Percentiles rank a stretch among this genome's conserved stretches.
These are phyloP conservation scores for Unio pictorum DNA, from an alignment of 2,888 invertebrate genomes.

Conservation along the genomic window DNA sequence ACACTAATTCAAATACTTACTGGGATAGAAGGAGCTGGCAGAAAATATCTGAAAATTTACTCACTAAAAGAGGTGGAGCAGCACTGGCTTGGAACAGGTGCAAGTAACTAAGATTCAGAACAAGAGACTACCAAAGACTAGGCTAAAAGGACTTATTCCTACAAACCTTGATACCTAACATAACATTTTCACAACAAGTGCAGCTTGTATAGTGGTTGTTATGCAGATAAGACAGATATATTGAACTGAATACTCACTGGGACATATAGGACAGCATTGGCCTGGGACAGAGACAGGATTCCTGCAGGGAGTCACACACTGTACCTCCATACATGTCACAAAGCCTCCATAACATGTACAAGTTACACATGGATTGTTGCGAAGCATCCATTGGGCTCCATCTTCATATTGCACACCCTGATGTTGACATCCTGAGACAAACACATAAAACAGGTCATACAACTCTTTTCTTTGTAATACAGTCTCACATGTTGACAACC, in stretches of 20 bases:
- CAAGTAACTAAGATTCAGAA: too few relatives aligned
- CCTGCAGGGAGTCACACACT: slow-evolving; percentile 51
- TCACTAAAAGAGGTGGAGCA: slow-evolving; percentile 12
- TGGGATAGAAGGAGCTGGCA: too few relatives aligned
- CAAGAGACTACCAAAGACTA: too few relatives aligned
- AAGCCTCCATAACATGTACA: slow-evolving; percentile 54
- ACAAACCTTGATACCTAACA: too few relatives aligned
- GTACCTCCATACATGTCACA: slow-evolving; percentile 50
- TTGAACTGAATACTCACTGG: slow-evolving; percentile 35
- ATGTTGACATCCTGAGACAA: slow-evolving; percentile 48
- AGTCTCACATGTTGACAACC: slow-evolving; percentile 50
- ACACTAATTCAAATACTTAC: too few relatives aligned
- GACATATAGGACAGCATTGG: slow-evolving; percentile 57
- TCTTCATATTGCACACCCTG: slow-evolving; percentile 42
- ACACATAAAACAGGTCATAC: slow-evolving; percentile 1
- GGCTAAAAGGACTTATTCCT: too few relatives aligned
- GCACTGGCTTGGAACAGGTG: slow-evolving; percentile 8
- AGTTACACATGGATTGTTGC: slow-evolving; percentile 50
- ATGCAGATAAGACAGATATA: too few relatives aligned
- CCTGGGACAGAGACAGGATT: slow-evolving; percentile 51
- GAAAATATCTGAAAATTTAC: not conserved
- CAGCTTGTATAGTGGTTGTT: too few relatives aligned
- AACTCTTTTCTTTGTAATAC: not conserved
- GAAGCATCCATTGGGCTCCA: slow-evolving; percentile 45
- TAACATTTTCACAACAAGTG: too few relatives aligned